Evolutionary conservation across 1,140 invertebrate species (phyloP).

Genomic region (Metopolophium dirhodum): DNA sequence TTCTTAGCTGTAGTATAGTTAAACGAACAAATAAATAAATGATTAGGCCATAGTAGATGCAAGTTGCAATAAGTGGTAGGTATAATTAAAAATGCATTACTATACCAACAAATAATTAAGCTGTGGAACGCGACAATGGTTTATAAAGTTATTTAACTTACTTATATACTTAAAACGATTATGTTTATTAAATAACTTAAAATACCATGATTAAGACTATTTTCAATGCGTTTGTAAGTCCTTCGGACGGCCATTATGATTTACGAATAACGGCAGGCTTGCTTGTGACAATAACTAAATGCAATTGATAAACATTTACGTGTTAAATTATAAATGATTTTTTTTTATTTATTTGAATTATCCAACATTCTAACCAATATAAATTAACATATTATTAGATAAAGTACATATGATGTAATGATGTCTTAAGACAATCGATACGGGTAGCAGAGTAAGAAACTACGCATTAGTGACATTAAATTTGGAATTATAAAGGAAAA

Average conservation of each 20-base stretch:
- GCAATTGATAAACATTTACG: neutral
- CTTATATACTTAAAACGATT: neutral
- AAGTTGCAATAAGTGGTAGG: neutral
- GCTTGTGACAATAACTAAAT: neutral
- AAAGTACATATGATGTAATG: neutral
- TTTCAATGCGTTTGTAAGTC: neutral
- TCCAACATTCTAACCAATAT: neutral
- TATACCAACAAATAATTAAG: neutral
- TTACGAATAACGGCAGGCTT: neutral
- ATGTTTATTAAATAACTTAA: neutral
- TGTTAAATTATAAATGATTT: neutral
- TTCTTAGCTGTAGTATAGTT: neutral
- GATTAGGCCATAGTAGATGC: neutral
- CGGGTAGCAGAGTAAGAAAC: neutral
- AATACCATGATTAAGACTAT: neutral
- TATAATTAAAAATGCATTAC: constrained; percentile 6
- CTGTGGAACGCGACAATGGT: neutral
- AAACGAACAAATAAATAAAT: neutral
- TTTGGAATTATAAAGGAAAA: neutral
- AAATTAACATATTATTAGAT: neutral
- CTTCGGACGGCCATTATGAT: neutral
- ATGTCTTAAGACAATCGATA: neutral
- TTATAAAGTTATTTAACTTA: neutral
- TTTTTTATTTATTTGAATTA: neutral
- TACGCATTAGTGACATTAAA: neutral